phyloP scores from a whole-genome alignment of 1,140 invertebrate species.

The Leptoteleia sp. region DNA sequence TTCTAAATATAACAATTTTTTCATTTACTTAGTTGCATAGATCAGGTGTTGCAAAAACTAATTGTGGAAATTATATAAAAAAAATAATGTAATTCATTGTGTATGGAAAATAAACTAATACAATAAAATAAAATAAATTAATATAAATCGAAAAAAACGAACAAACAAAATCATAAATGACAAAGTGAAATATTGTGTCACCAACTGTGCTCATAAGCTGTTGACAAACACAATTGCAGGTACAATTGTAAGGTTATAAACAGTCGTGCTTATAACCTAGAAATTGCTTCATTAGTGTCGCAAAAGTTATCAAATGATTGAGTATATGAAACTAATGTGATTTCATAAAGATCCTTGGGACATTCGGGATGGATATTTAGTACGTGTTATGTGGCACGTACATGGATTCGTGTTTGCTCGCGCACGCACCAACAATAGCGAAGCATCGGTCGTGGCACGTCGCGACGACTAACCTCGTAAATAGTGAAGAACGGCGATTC shows the following conservation, averaged over 20 bases:
- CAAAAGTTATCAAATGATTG: not conserved
- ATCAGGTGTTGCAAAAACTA: too few species aligned
- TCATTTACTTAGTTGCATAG: too few species aligned
- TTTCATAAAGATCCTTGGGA: not conserved
- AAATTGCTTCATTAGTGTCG: not conserved
- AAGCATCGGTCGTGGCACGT: not conserved
- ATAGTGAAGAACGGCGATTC: constrained; percentile 11
- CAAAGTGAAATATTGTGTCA: too few species aligned
- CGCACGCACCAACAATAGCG: constrained; percentile 19
- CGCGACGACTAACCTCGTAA: constrained; percentile 35
- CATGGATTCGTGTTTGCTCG: constrained; percentile 32
- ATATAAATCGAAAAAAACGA: too few species aligned
- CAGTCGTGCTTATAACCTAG: constrained; percentile 18
- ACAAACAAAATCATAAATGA: too few species aligned
- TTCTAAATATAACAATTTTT: too few species aligned
- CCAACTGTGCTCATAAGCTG: too few species aligned
- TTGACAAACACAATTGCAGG: not conserved
- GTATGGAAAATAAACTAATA: too few species aligned
- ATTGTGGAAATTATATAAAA: too few species aligned
- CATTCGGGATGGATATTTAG: not conserved
- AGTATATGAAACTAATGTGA: not conserved
- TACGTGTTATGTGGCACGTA: constrained; percentile 56
- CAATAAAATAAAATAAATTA: too few species aligned
- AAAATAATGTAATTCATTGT: too few species aligned
- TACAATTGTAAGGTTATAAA: constrained; percentile 43